Conservation (phyloP, 2,113 vertebrate genomes). For the Lutjanus erythropterus region DNA sequence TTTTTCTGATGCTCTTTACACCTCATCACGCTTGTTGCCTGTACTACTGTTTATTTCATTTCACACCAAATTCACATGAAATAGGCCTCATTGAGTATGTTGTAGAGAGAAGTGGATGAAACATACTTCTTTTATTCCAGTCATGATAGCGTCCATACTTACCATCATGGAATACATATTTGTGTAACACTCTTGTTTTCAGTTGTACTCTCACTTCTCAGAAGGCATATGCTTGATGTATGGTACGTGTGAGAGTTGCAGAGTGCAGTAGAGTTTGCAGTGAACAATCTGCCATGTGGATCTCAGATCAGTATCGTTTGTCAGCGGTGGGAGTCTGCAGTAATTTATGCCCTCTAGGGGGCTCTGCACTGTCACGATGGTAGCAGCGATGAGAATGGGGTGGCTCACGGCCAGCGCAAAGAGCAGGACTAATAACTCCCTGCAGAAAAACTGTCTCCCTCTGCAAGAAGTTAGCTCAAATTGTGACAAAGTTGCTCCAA, state of each 20-base stretch:
- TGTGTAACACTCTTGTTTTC: background rate
- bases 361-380: slow-evolving; percentile 42
- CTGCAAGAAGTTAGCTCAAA: slow-evolving; percentile 32
- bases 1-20: slow-evolving; percentile 1
- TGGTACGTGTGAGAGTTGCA: slow-evolving; percentile 4
- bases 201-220: background rate
- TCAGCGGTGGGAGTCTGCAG: slow-evolving; percentile 41
- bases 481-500: slow-evolving; percentile 26
- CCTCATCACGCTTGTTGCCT: background rate
- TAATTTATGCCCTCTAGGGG: slow-evolving; percentile 65
- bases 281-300: slow-evolving; percentile 38
- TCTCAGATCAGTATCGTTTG: slow-evolving; percentile 60
- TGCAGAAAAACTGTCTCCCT: slow-evolving; percentile 37
- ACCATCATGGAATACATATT: background rate
- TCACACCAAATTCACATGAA: background rate
- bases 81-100: background rate
- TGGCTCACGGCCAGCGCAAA: slow-evolving; percentile 28
- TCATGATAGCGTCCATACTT: background rate
- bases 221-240: background rate
- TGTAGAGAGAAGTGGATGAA: background rate
- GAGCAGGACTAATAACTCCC: slow-evolving; percentile 31
- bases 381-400: slow-evolving; percentile 35
- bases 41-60: background rate
- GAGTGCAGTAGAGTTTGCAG: slow-evolving; percentile 22
- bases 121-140: background rate